Evolutionary conservation across 2,797 vertebrate species (phyloP), one percentile per base, ranked within the genome.

Genomic region (Tenualosa thibaudeaui): DNA sequence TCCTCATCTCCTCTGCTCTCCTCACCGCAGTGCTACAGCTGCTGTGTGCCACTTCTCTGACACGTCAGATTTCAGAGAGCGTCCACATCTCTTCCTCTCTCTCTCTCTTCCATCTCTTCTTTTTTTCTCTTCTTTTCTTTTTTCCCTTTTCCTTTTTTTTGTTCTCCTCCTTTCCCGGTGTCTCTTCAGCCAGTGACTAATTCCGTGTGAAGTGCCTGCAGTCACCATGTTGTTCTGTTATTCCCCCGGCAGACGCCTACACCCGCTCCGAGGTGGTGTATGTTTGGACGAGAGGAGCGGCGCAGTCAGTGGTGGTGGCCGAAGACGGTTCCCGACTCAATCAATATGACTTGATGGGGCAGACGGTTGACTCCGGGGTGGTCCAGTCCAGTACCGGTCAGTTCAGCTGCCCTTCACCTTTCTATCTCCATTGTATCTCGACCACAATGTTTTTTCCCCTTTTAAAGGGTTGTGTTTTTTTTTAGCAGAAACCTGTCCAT

Each of bases 301-400:
- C 96, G 5, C 94, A 96, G 85, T 99, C 98, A 0, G 98, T 99
- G 89, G 98, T 99, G 81, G 98, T 99, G 86, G 98, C 98, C 22
- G 98, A 99, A 87, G 98, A 99, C 0, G 98, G 98, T 24, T 99
- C 98, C 86, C 96, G 98, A 31, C 91, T 99, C 89, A 99, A 99
- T 93, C 98, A 99, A 87, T 99, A 99, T 0, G 98, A 99, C 89
- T 95, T 99, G 85, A 97, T 99, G 90, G 98, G 98, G 49, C 98
- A 99, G 94, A 96, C 95, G 2, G 98, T 99, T 88, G 97, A 98
- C 85, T 99, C 98, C 51, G 98, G 97, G 26, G 99, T 99, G 91
- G 97, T 99, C 84, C 97, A 97, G 90, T 98, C 98, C 89, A 99
- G 98, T 88, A 99, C 98, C 94, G 98, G 98, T 98, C 86, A 86